Base-by-base conservation (phyloP, 2,797 vertebrate genomes). In the Gymnocypris eckloni region DNA sequence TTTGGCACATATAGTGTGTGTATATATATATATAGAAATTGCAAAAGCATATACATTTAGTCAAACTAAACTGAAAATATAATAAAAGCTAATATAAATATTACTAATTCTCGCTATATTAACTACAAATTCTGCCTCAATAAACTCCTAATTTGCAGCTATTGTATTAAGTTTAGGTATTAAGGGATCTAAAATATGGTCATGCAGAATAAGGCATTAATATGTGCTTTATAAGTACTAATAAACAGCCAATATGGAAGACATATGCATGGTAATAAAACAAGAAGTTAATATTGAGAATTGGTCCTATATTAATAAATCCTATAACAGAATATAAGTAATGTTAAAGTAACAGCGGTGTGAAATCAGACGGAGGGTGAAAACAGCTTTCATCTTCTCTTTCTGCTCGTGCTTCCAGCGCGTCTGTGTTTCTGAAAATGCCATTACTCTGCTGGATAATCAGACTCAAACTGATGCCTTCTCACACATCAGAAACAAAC, bases 391-490 rank as follows among this genome's bases (percentile, higher is more conserved):
- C 45, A 39, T 86, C 67, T 83, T 82, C 70, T 86, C 52, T 22
- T 52, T 61, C 72, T 59, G n/a, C 5, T 25, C 67, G 7, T 43
- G 80, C 80, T 70, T 25, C 39, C 33, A 56, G 37, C 25, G 12
- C n/a, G 25, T 10, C 84, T 54, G 79, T 45, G 18, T 37, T 33
- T 41, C n/a, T 75, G 59, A 56, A 87, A 89, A 88, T 50, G 15
- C 25, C 48, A 56, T 76, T 87, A 72, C 39, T 83, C 37, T 72
- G 33, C 37, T 18, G 25, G 54, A 61, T 43, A 64, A 61, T 86
- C 45, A 59, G 39, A 45, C 85, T 67, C 79, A 45, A 33, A 61
- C 25, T 48, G 52, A 43, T 59, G 61, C 4, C 54, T 72, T 59
- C 81, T 82, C 52, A 77, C 43, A 77, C 72, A 37, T 71, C 75